Evolutionary conservation across 2,113 vertebrate species (phyloP).

Genomic region (Ochotona curzoniae): DNA sequence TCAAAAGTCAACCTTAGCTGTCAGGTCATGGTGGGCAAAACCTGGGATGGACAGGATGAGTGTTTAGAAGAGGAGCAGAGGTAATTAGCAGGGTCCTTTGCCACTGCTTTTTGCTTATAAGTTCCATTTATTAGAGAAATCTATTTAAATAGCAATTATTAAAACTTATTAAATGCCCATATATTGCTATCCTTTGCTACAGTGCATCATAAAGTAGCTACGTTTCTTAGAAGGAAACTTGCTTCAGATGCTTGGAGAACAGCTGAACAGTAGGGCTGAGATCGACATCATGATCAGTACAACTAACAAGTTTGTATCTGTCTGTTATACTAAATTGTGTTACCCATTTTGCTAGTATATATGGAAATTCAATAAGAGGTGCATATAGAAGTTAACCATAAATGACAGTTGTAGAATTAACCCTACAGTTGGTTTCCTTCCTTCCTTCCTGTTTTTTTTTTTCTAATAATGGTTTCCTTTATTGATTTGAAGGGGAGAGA

Average conservation of each 20-base stretch:
- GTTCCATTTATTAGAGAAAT: conserved; percentile 20
- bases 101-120: background rate
- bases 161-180: background rate
- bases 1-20: background rate
- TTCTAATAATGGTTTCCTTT: too few species aligned
- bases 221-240: background rate
- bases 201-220: background rate
- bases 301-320: accelerated
- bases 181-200: background rate
- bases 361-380: background rate
- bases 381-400: accelerated
- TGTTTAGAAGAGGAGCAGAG: background rate
- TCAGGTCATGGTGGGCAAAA: accelerated
- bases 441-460: too few species aligned
- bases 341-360: accelerated
- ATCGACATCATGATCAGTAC: too few species aligned
- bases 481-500: too few species aligned
- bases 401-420: background rate
- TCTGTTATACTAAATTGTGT: accelerated
- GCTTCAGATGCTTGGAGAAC: background rate
- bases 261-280: too few species aligned
- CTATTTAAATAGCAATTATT: background rate
- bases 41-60: background rate
- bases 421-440: background rate
- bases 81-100: background rate